A percentile compares a stretch with the other conserved stretches of the same genome.
These are phyloP conservation scores for Iguana delicatissima DNA, from an alignment of 2,797 vertebrate genomes.

Conservation along the genomic window DNA sequence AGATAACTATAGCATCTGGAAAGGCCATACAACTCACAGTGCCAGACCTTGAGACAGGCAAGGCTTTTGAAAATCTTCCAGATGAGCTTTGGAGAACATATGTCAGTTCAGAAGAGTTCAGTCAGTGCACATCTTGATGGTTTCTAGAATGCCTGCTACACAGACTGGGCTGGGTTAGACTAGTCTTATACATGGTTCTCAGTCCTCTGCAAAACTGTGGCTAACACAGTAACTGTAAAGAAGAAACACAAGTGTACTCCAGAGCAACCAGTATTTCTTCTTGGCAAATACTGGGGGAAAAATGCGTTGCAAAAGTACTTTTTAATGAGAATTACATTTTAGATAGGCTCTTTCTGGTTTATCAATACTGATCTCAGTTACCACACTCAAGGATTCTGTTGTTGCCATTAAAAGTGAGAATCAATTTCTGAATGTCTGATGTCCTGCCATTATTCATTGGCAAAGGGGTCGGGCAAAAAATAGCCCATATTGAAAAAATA, in stretches of 20 bases:
- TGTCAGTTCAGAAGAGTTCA: conserved; percentile 14
- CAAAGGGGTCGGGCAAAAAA: not conserved
- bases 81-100: not conserved
- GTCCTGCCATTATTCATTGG: not conserved
- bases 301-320: not conserved
- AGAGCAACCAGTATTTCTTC: not conserved
- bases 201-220: not conserved
- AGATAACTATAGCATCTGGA: conserved; percentile 5
- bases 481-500: not conserved
- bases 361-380: not conserved
- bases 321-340: not conserved
- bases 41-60: conserved; percentile 5
- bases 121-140: not conserved
- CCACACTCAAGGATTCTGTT: not conserved
- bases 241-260: not conserved
- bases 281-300: too few relatives aligned
- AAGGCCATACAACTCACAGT: not conserved
- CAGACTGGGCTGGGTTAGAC: not conserved
- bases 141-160: not conserved
- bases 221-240: not conserved
- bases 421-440: not conserved
- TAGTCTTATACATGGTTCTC: not conserved
- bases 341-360: not conserved
- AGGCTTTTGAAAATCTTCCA: conserved; percentile 13
- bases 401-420: not conserved